phyloP scores from a whole-genome alignment of 64 coral and sea anemone species.

The Acropora tenuis region DNA sequence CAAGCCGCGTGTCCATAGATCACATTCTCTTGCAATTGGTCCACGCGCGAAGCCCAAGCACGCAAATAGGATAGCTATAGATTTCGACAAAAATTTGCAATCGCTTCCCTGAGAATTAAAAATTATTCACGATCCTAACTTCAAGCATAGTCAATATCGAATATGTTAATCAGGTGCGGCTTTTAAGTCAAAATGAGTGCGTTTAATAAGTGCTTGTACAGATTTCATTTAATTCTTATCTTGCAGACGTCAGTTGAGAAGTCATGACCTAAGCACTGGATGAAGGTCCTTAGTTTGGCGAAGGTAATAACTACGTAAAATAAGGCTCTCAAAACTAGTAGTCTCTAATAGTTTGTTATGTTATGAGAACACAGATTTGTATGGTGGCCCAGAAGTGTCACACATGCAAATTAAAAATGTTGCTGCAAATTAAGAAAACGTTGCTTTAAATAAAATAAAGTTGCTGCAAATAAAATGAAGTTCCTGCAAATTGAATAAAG shows the following conservation, averaged over 20 bases:
- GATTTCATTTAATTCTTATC: neutral
- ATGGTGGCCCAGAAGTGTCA: no score
- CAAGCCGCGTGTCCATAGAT: no score
- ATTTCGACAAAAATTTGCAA: neutral
- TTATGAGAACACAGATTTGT: neutral
- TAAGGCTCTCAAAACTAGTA: neutral
- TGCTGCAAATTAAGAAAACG: no score
- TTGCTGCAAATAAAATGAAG: no score
- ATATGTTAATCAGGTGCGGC: constrained; percentile 1
- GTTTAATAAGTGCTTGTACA: neutral
- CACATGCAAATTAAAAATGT: no score
- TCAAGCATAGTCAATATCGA: constrained; percentile 10
- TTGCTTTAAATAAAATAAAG: no score
- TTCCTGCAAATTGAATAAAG: no score
- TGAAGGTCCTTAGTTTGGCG: neutral
- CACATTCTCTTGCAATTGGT: no score
- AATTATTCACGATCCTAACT: constrained; percentile 1
- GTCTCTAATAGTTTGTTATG: neutral
- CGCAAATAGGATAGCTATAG: neutral
- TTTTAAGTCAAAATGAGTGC: neutral
- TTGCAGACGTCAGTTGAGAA: neutral
- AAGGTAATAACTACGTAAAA: neutral
- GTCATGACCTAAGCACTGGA: neutral
- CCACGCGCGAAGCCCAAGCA: no score
- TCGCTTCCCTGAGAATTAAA: constrained; percentile 1